Percentiles rank a stretch among this genome's conserved stretches.
Conservation (phyloP, 1,140 invertebrate species). For the Solenopsis invicta region DNA sequence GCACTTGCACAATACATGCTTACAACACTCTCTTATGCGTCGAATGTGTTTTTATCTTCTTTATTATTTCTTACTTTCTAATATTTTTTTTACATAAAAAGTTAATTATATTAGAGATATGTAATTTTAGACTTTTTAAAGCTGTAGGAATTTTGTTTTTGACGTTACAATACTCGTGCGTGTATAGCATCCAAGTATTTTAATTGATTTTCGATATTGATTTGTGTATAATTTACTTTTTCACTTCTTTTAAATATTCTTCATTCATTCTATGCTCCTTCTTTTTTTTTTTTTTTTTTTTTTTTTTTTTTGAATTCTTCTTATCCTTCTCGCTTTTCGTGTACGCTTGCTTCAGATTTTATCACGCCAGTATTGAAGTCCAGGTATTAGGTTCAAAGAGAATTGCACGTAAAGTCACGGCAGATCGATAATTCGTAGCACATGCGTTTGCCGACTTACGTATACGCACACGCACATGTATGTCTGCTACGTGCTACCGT, state of each 20-base stretch:
- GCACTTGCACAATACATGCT: neutral
- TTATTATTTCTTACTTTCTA: neutral
- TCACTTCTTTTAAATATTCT: neutral
- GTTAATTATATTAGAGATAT: neutral
- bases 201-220: neutral
- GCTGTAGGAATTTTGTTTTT: neutral
- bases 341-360: constrained; percentile 47
- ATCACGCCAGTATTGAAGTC: constrained; percentile 54
- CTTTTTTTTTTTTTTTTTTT: constrained; percentile 36
- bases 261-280: neutral
- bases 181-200: neutral
- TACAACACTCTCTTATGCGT: no score
- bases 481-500: constrained; percentile 21
- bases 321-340: neutral
- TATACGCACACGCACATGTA: neutral
- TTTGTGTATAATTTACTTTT: neutral
- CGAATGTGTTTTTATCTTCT: neutral
- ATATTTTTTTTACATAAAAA: neutral
- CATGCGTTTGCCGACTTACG: constrained; percentile 39
- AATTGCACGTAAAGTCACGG: constrained; percentile 67
- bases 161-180: no score
- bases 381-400: constrained; percentile 43
- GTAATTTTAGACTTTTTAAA: neutral
- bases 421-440: constrained; percentile 66
- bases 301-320: no score